A percentile compares a stretch with the other conserved stretches of the same genome.
phyloP scores from a whole-genome alignment of 1,140 invertebrate species.

The Oreohelix idahoensis region DNA sequence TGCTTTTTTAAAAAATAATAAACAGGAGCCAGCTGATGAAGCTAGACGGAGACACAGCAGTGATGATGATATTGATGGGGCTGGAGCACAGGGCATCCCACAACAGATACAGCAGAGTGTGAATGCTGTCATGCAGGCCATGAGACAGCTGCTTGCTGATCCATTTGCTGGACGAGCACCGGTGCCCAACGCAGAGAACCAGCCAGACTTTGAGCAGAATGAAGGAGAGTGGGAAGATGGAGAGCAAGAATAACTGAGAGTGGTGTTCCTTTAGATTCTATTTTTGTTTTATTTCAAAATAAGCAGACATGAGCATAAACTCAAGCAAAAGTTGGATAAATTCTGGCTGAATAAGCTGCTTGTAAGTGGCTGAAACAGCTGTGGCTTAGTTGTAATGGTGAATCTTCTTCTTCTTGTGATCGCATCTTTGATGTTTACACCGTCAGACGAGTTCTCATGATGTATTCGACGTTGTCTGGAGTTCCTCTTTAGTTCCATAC shows the following conservation, averaged over 20 bases:
- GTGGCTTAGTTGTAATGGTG: no score
- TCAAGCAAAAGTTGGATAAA: no score
- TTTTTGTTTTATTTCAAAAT: no score
- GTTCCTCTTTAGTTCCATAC: no score
- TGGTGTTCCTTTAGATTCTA: background rate
- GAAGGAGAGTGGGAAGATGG: slow-evolving; percentile 31
- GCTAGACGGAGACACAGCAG: background rate
- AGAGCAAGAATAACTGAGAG: background rate
- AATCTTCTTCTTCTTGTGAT: no score
- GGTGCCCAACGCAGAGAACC: background rate
- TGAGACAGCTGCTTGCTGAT: slow-evolving; percentile 13
- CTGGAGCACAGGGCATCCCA: background rate
- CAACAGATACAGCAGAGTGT: slow-evolving; percentile 30
- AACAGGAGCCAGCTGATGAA: slow-evolving; percentile 26
- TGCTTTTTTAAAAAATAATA: no score
- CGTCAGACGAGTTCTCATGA: no score
- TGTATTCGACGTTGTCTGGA: no score
- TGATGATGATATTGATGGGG: slow-evolving; percentile 10
- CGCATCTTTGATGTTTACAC: no score
- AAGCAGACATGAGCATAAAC: background rate
- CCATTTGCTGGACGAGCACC: background rate
- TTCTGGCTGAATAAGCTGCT: no score
- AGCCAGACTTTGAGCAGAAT: background rate
- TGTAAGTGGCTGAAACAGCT: no score
- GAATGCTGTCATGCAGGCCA: slow-evolving; percentile 36